Conservation (phyloP, 2,888 invertebrate species). For the Herminia tarsipennalis region DNA sequence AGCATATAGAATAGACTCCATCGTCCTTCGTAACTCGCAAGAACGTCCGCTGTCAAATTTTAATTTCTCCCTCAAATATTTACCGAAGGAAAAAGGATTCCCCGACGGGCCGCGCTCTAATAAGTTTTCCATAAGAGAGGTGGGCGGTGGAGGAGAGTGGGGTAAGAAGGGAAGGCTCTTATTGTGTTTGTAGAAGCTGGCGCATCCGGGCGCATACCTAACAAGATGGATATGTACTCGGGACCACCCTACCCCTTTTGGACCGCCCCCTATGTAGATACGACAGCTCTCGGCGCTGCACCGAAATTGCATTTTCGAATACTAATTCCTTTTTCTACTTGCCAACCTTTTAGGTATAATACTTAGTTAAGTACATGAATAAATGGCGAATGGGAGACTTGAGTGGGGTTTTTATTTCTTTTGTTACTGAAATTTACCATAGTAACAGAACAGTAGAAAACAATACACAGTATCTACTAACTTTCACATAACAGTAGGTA, state of each 20-base stretch:
- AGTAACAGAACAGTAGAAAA: no score
- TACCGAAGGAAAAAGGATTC: conserved; percentile 86
- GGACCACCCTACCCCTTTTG: conserved; percentile 67
- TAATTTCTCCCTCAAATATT: conserved; percentile 86
- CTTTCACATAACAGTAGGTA: no score
- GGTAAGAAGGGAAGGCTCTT: conserved; percentile 79
- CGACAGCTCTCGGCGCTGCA: conserved; percentile 68
- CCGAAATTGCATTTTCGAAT: conserved; percentile 83
- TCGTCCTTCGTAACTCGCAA: conserved; percentile 69
- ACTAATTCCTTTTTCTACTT: conserved; percentile 75
- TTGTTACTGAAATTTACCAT: no score
- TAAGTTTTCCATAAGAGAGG: conserved; percentile 85
- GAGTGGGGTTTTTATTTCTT: neutral
- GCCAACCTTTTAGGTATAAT: conserved; percentile 49
- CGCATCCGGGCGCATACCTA: conserved; percentile 85
- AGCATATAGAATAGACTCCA: conserved; percentile 75
- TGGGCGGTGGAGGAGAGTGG: conserved; percentile 52
- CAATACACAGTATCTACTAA: no score
- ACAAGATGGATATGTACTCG: conserved; percentile 84
- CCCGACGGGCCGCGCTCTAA: conserved; percentile 83
- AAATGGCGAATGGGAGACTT: conserved; percentile 17
- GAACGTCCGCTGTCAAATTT: conserved; percentile 85
- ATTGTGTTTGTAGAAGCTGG: conserved; percentile 85
- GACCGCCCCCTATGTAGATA: conserved; percentile 71
- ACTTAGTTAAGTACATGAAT: conserved; percentile 40